phyloP scores from a whole-genome alignment of 92 coral and sea anemone genomes.

The Siderastrea radians region DNA sequence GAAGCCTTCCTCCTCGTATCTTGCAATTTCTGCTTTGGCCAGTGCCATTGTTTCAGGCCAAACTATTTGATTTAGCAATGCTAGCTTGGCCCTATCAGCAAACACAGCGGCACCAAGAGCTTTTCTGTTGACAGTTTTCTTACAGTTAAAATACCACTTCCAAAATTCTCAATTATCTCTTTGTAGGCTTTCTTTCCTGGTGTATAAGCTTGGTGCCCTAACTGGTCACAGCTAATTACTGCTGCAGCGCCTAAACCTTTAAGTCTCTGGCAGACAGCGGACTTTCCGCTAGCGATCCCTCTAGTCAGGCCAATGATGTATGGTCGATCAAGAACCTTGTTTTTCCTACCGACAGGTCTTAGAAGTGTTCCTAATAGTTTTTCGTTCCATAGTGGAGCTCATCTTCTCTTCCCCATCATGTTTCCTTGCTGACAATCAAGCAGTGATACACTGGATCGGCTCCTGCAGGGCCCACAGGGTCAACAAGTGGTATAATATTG shows the following conservation, averaged over 20 bases:
- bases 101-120: conserved; percentile 87
- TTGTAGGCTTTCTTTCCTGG: conserved; percentile 93
- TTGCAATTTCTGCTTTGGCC: conserved; percentile 68
- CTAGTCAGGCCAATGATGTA: conserved; percentile 97
- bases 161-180: conserved; percentile 86
- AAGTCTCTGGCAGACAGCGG: conserved; percentile 90
- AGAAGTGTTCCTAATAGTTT: conserved; percentile 85
- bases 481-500: conserved; percentile 82
- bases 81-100: conserved; percentile 76
- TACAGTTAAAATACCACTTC: conserved; percentile 71
- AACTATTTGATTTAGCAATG: conserved; percentile 85
- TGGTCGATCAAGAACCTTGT: conserved; percentile 39
- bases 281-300: conserved; percentile 97
- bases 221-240: conserved; percentile 83
- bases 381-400: conserved; percentile 92
- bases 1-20: conserved; percentile 53
- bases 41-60: conserved; percentile 92
- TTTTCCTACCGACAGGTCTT: conserved; percentile 67
- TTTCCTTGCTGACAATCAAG: conserved; percentile 94
- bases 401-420: conserved; percentile 68
- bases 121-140: conserved; percentile 76
- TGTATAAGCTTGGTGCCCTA: conserved; percentile 89
- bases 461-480: conserved; percentile 97
- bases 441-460: conserved; percentile 87
- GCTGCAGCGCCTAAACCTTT: conserved; percentile 88